Percentiles rank a stretch among this genome's conserved stretches.
phyloP scores from a whole-genome alignment of 2,113 vertebrate genomes.

The Eubucco bourcierii region DNA sequence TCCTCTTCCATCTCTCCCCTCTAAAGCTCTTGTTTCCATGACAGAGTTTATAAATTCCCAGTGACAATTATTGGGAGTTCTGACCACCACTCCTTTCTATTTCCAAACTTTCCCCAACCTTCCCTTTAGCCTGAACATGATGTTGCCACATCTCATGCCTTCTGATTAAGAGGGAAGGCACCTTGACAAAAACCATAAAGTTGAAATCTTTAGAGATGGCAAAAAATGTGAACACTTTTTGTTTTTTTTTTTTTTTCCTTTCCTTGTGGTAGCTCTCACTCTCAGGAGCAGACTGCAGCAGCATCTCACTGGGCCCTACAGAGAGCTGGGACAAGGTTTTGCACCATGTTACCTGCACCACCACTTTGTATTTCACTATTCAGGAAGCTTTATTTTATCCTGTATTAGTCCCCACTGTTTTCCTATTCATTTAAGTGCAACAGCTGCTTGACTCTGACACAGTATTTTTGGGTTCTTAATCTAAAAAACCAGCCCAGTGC shows the following conservation, averaged over 20 bases:
- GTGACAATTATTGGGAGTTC: background rate
- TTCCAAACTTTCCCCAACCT: background rate
- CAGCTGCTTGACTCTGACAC: background rate
- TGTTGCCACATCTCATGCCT: background rate
- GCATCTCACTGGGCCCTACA: fast-evolving
- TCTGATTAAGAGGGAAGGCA: background rate
- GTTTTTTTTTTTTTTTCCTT: no score
- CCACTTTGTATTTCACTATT: background rate
- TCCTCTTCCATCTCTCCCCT: background rate
- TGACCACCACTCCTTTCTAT: background rate
- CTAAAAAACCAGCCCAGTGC: background rate
- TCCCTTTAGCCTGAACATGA: background rate
- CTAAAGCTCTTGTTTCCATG: background rate
- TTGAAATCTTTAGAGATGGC: background rate
- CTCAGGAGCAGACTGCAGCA: background rate
- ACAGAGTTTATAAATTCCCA: background rate
- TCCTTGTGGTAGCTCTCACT: background rate
- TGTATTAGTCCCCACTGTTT: background rate
- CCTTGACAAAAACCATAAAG: background rate
- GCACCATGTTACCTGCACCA: background rate
- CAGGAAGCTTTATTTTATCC: background rate
- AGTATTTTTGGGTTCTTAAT: background rate
- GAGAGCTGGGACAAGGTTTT: background rate
- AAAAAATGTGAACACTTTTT: background rate
- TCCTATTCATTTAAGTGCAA: background rate